Conservation (phyloP, 2,888 invertebrate species). For the Platycheirus rosarum region DNA sequence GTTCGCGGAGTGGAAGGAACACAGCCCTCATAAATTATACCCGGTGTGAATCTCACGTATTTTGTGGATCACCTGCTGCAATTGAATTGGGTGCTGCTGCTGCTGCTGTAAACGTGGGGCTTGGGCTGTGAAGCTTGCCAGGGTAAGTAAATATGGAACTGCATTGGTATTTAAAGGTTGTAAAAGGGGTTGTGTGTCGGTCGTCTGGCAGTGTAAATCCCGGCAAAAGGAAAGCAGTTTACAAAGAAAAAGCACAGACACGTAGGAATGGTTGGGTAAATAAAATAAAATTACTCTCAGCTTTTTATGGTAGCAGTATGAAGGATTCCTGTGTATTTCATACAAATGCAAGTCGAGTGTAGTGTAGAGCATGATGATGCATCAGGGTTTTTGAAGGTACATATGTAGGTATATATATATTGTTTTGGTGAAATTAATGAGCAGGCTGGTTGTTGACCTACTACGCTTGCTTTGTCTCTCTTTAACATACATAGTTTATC, state of each 20-base stretch:
- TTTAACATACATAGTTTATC: not conserved
- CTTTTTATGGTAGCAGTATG: conserved; percentile 12
- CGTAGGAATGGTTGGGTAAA: conserved; percentile 46
- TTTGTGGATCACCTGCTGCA: conserved; percentile 71
- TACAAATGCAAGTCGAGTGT: not conserved
- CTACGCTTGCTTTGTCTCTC: conserved; percentile 5
- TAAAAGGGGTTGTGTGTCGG: not conserved
- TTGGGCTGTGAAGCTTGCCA: conserved; percentile 23
- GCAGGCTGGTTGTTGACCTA: conserved; percentile 65
- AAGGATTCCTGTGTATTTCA: not conserved
- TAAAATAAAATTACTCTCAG: conserved; percentile 56
- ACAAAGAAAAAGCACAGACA: conserved; percentile 42
- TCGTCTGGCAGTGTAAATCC: conserved; percentile 35
- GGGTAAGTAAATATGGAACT: conserved; percentile 51
- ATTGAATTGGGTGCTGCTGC: conserved; percentile 52
- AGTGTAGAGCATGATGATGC: conserved; percentile 5
- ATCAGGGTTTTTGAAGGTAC: no score
- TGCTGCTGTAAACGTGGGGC: not conserved
- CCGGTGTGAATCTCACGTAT: conserved; percentile 70
- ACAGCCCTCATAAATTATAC: conserved; percentile 63
- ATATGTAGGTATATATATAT: not conserved
- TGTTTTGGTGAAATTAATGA: conserved; percentile 60
- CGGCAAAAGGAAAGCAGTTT: conserved; percentile 1
- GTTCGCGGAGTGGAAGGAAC: conserved; percentile 6
- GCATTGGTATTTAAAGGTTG: conserved; percentile 42